A percentile compares a stretch with the other conserved stretches of the same genome.
Conservation (phyloP, 1,140 invertebrate species). For the Tetramorium simillimum region DNA sequence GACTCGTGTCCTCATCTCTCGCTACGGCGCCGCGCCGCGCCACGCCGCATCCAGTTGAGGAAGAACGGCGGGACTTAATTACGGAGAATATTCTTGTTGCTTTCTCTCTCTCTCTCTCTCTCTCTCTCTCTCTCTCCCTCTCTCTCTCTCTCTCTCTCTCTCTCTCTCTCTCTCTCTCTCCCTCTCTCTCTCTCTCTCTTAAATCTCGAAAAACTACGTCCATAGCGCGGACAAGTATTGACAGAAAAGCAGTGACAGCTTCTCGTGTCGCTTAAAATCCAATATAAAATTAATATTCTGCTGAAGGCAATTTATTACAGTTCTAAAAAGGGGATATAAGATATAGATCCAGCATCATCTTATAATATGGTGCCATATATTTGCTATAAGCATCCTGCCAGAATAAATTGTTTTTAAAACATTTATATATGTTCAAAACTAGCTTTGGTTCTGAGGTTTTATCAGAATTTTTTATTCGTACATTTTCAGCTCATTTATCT, state of each 20-base stretch:
- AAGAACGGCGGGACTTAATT: slow-evolving; percentile 83
- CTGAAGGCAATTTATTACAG: slow-evolving; percentile 44
- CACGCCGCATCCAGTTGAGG: slow-evolving; percentile 71
- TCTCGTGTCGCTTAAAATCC: slow-evolving; percentile 47
- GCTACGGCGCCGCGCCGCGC: slow-evolving; percentile 36
- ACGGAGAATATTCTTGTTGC: slow-evolving; percentile 77
- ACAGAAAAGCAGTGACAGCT: slow-evolving; percentile 45
- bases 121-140: too few relatives aligned
- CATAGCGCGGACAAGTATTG: slow-evolving; percentile 47
- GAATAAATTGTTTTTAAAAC: slow-evolving; percentile 34
- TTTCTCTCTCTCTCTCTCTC: neutral
- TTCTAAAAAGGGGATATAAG: slow-evolving; percentile 35
- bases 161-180: too few relatives aligned
- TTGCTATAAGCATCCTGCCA: neutral
- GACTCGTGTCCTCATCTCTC: slow-evolving; percentile 41
- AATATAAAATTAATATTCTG: slow-evolving; percentile 58
- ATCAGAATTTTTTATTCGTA: neutral
- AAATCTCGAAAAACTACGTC: slow-evolving; percentile 49
- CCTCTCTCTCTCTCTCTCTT: slow-evolving; percentile 12
- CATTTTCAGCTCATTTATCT: neutral
- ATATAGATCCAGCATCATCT: slow-evolving; percentile 17
- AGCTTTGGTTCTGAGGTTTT: neutral
- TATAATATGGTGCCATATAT: slow-evolving; percentile 21
- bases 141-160: too few relatives aligned
- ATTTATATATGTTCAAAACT: neutral